These are phyloP conservation scores for Hemicentrotus pulcherrimus DNA, from an alignment of 35 echinoderm and acorn worm species.

Conservation along the genomic window DNA sequence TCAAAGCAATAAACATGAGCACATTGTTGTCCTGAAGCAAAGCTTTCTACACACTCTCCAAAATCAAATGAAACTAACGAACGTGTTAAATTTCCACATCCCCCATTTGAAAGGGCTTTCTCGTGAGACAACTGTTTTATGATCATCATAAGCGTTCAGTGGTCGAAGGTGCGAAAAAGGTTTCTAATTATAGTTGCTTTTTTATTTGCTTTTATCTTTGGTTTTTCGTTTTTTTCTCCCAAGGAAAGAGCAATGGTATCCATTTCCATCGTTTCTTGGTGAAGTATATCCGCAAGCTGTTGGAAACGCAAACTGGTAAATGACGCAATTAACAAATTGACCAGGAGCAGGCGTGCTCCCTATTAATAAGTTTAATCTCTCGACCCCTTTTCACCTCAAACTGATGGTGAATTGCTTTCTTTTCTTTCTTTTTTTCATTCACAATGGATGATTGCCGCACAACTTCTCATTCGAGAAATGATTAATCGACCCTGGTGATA, in stretches of 20 bases:
- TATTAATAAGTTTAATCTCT: background rate
- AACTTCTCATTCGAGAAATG: too few relatives aligned
- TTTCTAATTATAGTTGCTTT: background rate
- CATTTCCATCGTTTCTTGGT: background rate
- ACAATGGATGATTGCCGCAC: too few relatives aligned
- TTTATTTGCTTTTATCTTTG: background rate
- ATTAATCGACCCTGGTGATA: too few relatives aligned
- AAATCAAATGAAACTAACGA: too few relatives aligned
- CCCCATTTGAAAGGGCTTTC: too few relatives aligned
- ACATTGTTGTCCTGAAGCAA: too few relatives aligned
- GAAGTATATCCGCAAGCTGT: background rate
- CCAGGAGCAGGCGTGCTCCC: background rate
- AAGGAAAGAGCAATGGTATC: background rate
- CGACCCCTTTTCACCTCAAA: background rate
- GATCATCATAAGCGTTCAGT: too few relatives aligned
- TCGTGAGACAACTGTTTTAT: too few relatives aligned
- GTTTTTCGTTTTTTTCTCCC: background rate
- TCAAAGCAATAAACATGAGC: too few relatives aligned
- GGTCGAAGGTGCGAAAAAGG: background rate
- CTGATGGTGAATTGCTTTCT: background rate
- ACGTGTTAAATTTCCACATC: too few relatives aligned
- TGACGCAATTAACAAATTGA: constrained; percentile 13
- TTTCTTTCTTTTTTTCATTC: too few relatives aligned
- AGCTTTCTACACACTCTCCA: too few relatives aligned
- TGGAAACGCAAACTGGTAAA: background rate